phyloP scores from a whole-genome alignment of 2,113 vertebrate species.

The Heteronetta atricapilla region DNA sequence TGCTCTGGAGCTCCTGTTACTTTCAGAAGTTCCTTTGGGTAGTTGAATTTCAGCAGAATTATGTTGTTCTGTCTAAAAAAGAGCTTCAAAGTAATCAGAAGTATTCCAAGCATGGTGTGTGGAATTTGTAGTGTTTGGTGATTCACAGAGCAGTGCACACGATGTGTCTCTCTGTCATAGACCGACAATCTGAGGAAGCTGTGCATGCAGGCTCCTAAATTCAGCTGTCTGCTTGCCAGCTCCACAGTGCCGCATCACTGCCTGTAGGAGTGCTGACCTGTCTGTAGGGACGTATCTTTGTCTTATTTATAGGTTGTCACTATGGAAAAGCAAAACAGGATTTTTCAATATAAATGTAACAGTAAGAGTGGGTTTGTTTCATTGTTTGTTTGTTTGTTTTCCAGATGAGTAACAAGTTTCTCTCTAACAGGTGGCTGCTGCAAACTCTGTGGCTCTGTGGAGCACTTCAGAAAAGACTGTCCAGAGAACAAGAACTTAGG shows the following conservation, averaged over 20 bases:
- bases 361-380: background rate
- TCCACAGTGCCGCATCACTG: rapidly evolving
- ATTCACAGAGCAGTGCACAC: background rate
- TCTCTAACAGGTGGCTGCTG: constrained; percentile 86
- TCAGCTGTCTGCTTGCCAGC: rapidly evolving
- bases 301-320: background rate
- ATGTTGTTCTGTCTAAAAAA: background rate
- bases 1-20: background rate
- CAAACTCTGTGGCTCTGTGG: constrained; percentile 92
- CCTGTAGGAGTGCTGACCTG: background rate
- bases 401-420: background rate
- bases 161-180: background rate
- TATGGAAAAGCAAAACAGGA: background rate
- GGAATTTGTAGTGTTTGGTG: background rate
- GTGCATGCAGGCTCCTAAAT: background rate
- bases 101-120: background rate
- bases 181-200: background rate
- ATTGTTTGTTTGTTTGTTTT: background rate
- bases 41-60: background rate
- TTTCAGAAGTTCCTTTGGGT: background rate
- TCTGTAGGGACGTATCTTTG: background rate
- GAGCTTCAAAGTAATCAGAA: background rate
- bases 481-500: constrained; percentile 86
- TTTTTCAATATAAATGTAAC: background rate
- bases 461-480: constrained; percentile 94